Conservation (phyloP, 2,113 vertebrate genomes). For the Arvicanthis niloticus region DNA sequence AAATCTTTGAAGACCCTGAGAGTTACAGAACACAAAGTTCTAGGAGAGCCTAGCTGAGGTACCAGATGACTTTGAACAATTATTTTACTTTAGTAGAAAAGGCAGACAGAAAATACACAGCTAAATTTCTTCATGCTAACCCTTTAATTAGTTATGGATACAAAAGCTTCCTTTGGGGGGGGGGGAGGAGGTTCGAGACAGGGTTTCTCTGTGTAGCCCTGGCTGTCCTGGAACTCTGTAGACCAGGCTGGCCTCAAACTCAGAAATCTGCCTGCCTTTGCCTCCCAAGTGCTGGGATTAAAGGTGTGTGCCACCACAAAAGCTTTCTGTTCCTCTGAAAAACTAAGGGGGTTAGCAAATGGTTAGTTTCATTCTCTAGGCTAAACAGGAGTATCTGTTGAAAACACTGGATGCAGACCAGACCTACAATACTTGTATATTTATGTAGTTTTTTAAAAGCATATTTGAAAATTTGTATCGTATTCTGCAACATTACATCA, state of each 20-base stretch:
- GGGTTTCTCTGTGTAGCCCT: too few relatives aligned
- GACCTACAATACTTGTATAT: background rate
- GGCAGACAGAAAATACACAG: background rate
- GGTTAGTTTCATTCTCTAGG: background rate
- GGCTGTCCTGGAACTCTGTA: too few relatives aligned
- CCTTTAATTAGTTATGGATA: background rate
- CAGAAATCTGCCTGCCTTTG: too few relatives aligned
- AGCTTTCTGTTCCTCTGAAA: background rate
- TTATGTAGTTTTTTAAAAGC: background rate
- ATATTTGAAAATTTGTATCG: background rate
- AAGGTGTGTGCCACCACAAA: too few relatives aligned
- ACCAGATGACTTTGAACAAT: background rate
- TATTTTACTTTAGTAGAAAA: background rate
- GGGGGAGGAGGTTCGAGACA: too few relatives aligned
- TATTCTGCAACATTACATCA: background rate
- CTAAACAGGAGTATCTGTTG: background rate
- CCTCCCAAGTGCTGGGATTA: too few relatives aligned
- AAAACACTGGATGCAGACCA: background rate
- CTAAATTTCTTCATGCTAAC: background rate
- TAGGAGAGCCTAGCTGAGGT: background rate
- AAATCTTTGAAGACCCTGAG: background rate
- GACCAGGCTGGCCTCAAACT: too few relatives aligned
- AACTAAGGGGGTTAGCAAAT: background rate
- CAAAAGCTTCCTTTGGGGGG: too few relatives aligned
- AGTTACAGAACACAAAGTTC: background rate